Conservation (phyloP, 2,113 vertebrate genomes). For the Cavia porcellus region DNA sequence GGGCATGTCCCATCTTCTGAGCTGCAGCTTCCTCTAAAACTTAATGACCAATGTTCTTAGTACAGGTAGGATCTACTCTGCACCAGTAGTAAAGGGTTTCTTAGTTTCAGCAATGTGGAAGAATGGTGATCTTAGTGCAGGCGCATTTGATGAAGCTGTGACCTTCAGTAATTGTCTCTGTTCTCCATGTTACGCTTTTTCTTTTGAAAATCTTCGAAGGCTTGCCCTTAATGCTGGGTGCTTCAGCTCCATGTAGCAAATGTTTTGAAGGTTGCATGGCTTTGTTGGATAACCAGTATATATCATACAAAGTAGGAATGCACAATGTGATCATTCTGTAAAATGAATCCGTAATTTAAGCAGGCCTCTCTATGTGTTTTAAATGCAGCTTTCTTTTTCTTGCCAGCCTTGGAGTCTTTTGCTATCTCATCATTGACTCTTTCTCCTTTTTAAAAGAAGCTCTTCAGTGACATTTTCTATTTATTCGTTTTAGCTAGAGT, state of each 20-base stretch:
- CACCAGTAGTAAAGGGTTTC: not conserved
- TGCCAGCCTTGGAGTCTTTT: not conserved
- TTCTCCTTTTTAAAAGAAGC: not conserved
- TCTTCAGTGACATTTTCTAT: not conserved
- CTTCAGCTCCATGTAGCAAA: not conserved
- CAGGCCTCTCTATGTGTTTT: not conserved
- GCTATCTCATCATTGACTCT: not conserved
- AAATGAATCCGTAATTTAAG: not conserved
- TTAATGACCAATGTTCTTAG: not conserved
- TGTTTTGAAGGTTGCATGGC: not conserved
- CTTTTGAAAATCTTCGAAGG: not conserved
- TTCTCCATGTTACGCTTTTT: not conserved
- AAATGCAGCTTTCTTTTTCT: not conserved
- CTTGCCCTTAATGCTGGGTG: not conserved
- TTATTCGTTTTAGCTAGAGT: not conserved
- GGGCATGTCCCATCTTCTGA: not conserved
- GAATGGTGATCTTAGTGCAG: not conserved
- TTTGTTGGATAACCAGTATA: not conserved
- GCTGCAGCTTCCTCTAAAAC: not conserved
- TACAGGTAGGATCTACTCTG: not conserved
- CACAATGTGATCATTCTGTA: not conserved
- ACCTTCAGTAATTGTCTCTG: not conserved
- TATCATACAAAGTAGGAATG: not conserved
- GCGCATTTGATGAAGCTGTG: not conserved
- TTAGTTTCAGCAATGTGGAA: not conserved